These are phyloP conservation scores for Leuctra nigra DNA, from an alignment of 2,888 invertebrate species.

Conservation along the genomic window DNA sequence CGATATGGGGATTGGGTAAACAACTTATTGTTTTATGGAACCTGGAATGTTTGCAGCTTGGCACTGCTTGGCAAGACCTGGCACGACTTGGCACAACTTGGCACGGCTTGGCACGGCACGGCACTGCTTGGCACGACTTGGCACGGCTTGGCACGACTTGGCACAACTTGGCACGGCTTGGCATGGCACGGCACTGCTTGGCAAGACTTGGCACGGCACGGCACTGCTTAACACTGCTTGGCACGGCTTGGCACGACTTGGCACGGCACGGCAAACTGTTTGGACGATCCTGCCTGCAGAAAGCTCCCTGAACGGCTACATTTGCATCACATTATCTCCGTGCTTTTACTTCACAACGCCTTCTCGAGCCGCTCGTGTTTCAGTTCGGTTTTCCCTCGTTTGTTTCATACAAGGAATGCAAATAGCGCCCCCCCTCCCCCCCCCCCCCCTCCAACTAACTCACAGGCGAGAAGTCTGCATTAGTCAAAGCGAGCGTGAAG, in stretches of 20 bases:
- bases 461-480: neutral
- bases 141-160: neutral
- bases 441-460: too few species aligned
- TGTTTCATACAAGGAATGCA: constrained; percentile 10
- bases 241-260: neutral
- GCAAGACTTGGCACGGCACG: neutral
- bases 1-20: too few species aligned
- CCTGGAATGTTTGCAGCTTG: neutral
- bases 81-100: neutral
- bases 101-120: neutral
- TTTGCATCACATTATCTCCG: too few species aligned
- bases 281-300: too few species aligned
- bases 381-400: constrained; percentile 7
- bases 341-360: too few species aligned
- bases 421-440: neutral
- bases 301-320: too few species aligned
- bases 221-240: neutral
- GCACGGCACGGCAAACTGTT: too few species aligned
- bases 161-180: neutral
- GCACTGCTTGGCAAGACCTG: neutral
- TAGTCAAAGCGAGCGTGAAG: neutral
- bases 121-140: neutral
- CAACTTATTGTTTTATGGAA: too few species aligned
- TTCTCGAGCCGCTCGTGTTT: too few species aligned
- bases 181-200: neutral